These are phyloP conservation scores for Mesorhabditis belari DNA, from an alignment of 2,888 invertebrate genomes.

Conservation along the genomic window DNA sequence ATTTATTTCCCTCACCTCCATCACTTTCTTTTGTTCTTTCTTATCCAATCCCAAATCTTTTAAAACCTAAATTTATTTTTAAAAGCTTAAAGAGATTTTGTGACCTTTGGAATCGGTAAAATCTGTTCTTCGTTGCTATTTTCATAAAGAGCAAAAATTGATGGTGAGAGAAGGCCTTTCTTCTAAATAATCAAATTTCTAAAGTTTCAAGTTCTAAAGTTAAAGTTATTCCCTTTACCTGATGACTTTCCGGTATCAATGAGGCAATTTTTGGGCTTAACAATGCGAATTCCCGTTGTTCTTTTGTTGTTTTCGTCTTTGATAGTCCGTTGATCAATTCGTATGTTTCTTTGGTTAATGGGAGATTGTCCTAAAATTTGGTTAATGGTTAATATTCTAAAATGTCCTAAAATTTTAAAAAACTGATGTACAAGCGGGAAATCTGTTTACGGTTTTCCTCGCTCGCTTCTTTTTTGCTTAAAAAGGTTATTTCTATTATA, in stretches of 20 bases:
- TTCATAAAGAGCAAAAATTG: background rate
- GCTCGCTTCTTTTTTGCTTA: too few relatives aligned
- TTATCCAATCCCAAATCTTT: background rate
- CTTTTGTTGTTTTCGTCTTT: background rate
- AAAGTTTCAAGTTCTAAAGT: background rate
- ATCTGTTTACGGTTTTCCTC: too few relatives aligned
- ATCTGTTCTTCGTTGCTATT: background rate
- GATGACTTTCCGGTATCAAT: background rate
- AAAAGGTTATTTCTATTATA: too few relatives aligned
- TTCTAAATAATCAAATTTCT: background rate
- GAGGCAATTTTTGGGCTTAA: background rate
- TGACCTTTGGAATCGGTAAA: background rate
- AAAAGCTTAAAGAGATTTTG: background rate
- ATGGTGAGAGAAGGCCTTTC: background rate
- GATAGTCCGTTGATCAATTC: background rate
- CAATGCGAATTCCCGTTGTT: background rate
- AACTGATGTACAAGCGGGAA: too few relatives aligned
- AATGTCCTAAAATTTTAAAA: too few relatives aligned
- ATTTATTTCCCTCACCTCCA: too few relatives aligned
- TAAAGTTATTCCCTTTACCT: background rate
- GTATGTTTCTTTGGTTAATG: background rate
- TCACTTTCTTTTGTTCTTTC: background rate
- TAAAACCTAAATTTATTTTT: background rate
- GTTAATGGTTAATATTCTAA: too few relatives aligned
- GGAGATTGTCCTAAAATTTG: too few relatives aligned